These are phyloP conservation scores for Brachionus manjavacas DNA, from an alignment of 1,140 invertebrate genomes.

Conservation along the genomic window DNA sequence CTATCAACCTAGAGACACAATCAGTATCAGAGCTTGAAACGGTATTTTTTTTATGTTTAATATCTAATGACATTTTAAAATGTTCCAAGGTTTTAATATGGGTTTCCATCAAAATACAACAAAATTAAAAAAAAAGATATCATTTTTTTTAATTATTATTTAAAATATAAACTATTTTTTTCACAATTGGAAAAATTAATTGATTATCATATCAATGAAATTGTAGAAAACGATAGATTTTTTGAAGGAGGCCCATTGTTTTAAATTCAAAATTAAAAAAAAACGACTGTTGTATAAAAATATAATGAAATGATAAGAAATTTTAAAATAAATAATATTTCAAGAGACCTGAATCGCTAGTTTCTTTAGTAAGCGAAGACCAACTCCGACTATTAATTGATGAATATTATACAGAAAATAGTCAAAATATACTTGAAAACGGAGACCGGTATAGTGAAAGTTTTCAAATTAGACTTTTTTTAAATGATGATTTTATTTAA, in stretches of 20 bases:
- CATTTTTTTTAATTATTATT: no score
- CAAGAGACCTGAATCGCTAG: background rate
- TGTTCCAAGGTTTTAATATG: no score
- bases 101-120: no score
- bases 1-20: background rate
- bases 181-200: no score
- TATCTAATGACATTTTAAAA: no score
- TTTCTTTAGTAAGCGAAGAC: background rate
- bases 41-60: background rate
- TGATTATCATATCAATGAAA: no score
- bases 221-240: no score
- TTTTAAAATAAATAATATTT: background rate
- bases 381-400: background rate
- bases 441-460: background rate
- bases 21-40: background rate
- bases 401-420: conserved; percentile 29
- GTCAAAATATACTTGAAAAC: conserved; percentile 4
- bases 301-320: background rate
- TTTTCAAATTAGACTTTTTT: background rate
- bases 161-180: no score
- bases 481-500: background rate
- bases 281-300: no score
- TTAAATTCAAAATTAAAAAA: no score
- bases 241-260: no score
- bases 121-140: no score